Evolutionary conservation across 2,888 invertebrate genomes (phyloP), one percentile per base, ranked within the genome.

Genomic region (Drosophila recens): DNA sequence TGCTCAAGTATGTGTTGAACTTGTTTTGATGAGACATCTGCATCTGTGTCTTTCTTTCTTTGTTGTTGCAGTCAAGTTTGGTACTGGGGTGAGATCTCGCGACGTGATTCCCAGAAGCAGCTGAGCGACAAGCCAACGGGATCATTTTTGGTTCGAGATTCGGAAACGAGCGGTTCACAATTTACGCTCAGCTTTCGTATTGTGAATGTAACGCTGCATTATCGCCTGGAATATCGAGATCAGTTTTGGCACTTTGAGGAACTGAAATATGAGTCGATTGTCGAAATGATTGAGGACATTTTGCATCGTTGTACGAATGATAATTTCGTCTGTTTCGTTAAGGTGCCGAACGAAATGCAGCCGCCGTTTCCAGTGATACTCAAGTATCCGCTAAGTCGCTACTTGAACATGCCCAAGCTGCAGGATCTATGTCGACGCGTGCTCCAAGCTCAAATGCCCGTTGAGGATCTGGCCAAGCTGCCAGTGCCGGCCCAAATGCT

Each of bases 41-140:
- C 20, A 20, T 17, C 11, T 45, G 33, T 20, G 9, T 11, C 36
- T 56, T 13, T 30, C 30, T 42, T 46, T 13, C 23, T 53, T 42
- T 4, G 10, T 34, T 51, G 45, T 83, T 81, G 13, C 75, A 92
- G 92, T 57, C 91, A 94, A 90, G 95, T 95, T 45, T 97, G 97
- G 96, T 97, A 97, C 91, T 97, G 97, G 97, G 97, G 97, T 15
- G 95, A 96, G 57, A 94, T 97, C 78, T 94, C 95, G 0, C 94
- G 95, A 75, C 94, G 94, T 40, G 95, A 96, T 90, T 96, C 97
- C 0, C 96, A 96, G 90, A 94, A 94, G 62, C 95, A 95, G 87
- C 92, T 97, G 34, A 92, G 93, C 53, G 94, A 94, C 70, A 95
- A 95, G 89, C 95, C 95, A 8, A 96, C 96, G 82, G 97, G 97